Percentiles rank a stretch among this genome's conserved stretches.
Conservation (phyloP, 2,113 vertebrate genomes). For the Tachysurus fulvidraco region DNA sequence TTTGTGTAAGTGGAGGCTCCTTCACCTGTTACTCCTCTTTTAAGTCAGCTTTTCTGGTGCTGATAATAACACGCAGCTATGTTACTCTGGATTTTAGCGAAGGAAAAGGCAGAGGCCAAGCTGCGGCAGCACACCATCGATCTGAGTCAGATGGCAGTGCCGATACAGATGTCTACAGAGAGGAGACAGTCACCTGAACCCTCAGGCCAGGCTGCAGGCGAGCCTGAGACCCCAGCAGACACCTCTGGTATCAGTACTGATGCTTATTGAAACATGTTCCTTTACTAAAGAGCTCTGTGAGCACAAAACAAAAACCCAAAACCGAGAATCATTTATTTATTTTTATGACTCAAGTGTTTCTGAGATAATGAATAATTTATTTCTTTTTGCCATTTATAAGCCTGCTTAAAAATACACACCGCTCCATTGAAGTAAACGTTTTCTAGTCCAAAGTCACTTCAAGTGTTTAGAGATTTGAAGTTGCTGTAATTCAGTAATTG, state of each 20-base stretch:
- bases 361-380: not conserved
- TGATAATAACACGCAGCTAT: not conserved
- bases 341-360: not conserved
- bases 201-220: slow-evolving; percentile 71
- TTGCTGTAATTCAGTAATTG: not conserved
- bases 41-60: not conserved
- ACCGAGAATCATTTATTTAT: not conserved
- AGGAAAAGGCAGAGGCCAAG: slow-evolving; percentile 87
- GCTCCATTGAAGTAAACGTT: too few relatives aligned
- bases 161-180: slow-evolving; percentile 89
- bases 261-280: not conserved
- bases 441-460: not conserved
- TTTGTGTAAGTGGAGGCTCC: not conserved
- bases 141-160: slow-evolving; percentile 96
- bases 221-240: slow-evolving; percentile 82
- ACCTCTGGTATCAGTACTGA: slow-evolving; percentile 77
- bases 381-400: not conserved
- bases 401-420: not conserved
- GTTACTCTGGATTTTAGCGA: slow-evolving; percentile 71
- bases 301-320: not conserved
- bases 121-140: slow-evolving; percentile 92
- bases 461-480: too few relatives aligned
- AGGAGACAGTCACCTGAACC: slow-evolving; percentile 85
- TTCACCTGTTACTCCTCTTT: not conserved
- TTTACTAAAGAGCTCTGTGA: not conserved